Evolutionary conservation across 2,888 invertebrate species (phyloP).

Genomic region (Meganola albula): DNA sequence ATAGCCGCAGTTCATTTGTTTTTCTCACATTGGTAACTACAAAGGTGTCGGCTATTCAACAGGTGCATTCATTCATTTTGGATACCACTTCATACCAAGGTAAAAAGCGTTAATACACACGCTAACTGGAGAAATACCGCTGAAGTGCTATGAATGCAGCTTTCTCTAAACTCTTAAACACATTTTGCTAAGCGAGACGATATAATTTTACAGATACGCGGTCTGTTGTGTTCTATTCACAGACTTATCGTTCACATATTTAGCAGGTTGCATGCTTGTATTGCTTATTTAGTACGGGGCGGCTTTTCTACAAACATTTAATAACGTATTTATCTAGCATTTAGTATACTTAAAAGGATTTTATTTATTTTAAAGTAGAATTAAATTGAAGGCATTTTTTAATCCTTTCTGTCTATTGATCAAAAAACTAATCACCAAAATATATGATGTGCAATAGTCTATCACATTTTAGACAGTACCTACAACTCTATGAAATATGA

Average conservation of each 20-base stretch:
- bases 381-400: too few relatives aligned
- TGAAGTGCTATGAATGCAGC: conserved; percentile 13
- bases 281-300: conserved; percentile 41
- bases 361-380: too few relatives aligned
- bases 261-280: conserved; percentile 40
- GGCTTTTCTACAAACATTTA: conserved; percentile 38
- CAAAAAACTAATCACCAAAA: too few relatives aligned
- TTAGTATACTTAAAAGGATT: too few relatives aligned
- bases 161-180: conserved; percentile 16
- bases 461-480: too few relatives aligned
- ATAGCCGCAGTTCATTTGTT: too few relatives aligned
- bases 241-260: conserved; percentile 50
- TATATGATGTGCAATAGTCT: too few relatives aligned
- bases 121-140: conserved; percentile 14
- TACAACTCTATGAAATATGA: too few relatives aligned
- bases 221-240: conserved; percentile 34
- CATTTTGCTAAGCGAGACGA: conserved; percentile 22
- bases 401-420: too few relatives aligned
- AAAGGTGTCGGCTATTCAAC: conserved; percentile 14
- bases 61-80: conserved; percentile 14
- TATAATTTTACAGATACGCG: conserved; percentile 24
- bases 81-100: conserved; percentile 8
- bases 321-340: conserved; percentile 50
- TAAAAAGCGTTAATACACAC: conserved; percentile 8
- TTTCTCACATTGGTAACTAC: too few relatives aligned